phyloP scores from a whole-genome alignment of 2,797 vertebrate species.

The Enteromius afrohamiltoni region DNA sequence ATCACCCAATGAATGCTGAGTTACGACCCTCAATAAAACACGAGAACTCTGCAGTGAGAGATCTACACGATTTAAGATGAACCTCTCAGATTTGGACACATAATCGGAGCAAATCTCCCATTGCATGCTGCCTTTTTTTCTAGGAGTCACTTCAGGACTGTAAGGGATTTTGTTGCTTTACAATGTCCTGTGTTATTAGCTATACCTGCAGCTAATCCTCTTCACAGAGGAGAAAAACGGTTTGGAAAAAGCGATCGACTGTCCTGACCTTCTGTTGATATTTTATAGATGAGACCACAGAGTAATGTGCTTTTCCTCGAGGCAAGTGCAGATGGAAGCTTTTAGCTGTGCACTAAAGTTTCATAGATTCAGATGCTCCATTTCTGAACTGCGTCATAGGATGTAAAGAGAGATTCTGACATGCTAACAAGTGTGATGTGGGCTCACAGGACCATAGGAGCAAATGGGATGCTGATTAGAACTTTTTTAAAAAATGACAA shows the following conservation, averaged over 20 bases:
- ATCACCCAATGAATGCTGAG: not conserved
- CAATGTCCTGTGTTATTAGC: slow-evolving; percentile 1
- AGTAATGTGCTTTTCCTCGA: not conserved
- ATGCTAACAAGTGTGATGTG: slow-evolving; percentile 37
- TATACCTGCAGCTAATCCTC: slow-evolving; percentile 27
- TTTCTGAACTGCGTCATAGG: not conserved
- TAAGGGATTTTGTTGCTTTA: slow-evolving; percentile 18
- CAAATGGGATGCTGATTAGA: not conserved
- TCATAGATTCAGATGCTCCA: not conserved
- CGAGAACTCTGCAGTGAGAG: slow-evolving; percentile 1
- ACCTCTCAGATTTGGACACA: slow-evolving; percentile 3
- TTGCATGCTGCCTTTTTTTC: not conserved
- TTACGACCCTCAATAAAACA: slow-evolving; percentile 44
- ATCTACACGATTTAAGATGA: slow-evolving; percentile 4
- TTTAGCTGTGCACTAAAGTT: slow-evolving; percentile 25
- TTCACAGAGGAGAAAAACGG: slow-evolving; percentile 7
- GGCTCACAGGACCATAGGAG: slow-evolving; percentile 2
- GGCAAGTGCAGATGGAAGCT: slow-evolving; percentile 22
- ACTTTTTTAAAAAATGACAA: not conserved
- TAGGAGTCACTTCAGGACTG: not conserved
- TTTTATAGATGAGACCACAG: slow-evolving; percentile 32
- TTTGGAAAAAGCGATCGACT: slow-evolving; percentile 19
- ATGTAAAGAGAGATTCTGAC: slow-evolving; percentile 16
- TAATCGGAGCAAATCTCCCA: slow-evolving; percentile 8
- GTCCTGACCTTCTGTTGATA: slow-evolving; percentile 30